These are phyloP conservation scores for Noctua pronuba DNA, from an alignment of 2,888 invertebrate genomes.

Conservation along the genomic window DNA sequence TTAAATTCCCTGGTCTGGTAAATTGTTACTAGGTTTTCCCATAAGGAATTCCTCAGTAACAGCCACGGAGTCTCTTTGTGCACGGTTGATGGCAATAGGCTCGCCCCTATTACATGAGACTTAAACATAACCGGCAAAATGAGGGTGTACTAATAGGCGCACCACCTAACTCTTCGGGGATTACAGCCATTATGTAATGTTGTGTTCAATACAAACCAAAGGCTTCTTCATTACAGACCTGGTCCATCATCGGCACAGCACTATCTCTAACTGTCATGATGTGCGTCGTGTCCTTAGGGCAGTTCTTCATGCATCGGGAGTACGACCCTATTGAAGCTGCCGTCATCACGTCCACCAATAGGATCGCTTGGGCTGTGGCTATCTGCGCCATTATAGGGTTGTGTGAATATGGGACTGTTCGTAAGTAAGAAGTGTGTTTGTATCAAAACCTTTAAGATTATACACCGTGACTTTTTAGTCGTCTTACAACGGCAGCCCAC, in stretches of 20 bases:
- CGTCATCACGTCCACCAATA: constrained; percentile 56
- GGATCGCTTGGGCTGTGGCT: constrained; percentile 64
- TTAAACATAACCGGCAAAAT: too few relatives aligned
- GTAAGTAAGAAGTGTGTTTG: constrained; percentile 65
- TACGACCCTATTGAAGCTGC: constrained; percentile 57
- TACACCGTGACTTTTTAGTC: too few relatives aligned
- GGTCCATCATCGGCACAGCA: constrained; percentile 36
- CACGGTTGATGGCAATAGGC: too few relatives aligned
- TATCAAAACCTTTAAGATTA: not conserved
- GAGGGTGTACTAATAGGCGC: too few relatives aligned
- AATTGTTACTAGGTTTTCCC: too few relatives aligned
- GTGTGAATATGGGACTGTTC: constrained; percentile 72
- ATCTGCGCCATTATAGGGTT: constrained; percentile 64
- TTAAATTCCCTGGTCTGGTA: too few relatives aligned
- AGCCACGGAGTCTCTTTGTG: too few relatives aligned
- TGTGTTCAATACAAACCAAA: not conserved
- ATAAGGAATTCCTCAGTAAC: too few relatives aligned
- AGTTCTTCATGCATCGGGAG: constrained; percentile 24
- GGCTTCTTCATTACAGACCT: constrained; percentile 29
- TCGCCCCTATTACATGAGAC: too few relatives aligned
- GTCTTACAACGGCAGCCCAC: too few relatives aligned
- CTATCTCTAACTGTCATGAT: constrained; percentile 26
- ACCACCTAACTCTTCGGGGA: too few relatives aligned
- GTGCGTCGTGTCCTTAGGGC: constrained; percentile 18
- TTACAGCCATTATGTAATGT: too few relatives aligned